A percentile compares a stretch with the other conserved stretches of the same genome.
Conservation (phyloP, 92 coral and sea anemone species). For the Palythoa grandiflora region DNA sequence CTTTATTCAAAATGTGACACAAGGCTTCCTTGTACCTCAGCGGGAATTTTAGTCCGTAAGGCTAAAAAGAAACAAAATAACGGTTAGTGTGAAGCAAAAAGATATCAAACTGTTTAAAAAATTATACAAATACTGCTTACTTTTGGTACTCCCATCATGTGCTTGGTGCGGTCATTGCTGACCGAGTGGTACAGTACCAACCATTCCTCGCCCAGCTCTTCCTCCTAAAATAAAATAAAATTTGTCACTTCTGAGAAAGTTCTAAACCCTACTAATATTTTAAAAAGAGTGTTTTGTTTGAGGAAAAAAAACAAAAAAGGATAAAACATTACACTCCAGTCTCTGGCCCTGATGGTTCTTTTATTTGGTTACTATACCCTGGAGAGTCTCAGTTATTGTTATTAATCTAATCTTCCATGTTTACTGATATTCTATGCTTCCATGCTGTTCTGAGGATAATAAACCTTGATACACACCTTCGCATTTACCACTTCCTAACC, state of each 20-base stretch:
- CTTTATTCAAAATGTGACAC: constrained; percentile 70
- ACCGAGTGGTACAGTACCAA: constrained; percentile 82
- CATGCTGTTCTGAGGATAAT: too few species aligned
- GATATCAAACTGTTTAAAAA: background rate
- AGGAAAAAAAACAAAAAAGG: background rate
- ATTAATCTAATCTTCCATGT: background rate
- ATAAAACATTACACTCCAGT: background rate
- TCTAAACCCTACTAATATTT: background rate
- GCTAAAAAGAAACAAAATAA: constrained; percentile 38
- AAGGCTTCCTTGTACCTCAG: constrained; percentile 80
- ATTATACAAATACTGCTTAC: constrained; percentile 52
- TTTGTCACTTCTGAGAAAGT: background rate
- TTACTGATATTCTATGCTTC: background rate
- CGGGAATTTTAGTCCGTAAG: constrained; percentile 80
- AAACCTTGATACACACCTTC: background rate
- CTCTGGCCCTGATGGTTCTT: background rate
- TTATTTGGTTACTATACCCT: too few species aligned
- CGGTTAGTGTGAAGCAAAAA: background rate
- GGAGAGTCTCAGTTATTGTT: too few species aligned
- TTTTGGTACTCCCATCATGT: constrained; percentile 75
- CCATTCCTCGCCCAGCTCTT: constrained; percentile 69
- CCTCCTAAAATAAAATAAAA: constrained; percentile 18
- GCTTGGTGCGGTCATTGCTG: constrained; percentile 70
- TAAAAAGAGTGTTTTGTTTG: background rate
- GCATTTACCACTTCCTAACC: background rate